Evolutionary conservation across 1,140 invertebrate genomes (phyloP).

Genomic region (Triops longicaudatus): DNA sequence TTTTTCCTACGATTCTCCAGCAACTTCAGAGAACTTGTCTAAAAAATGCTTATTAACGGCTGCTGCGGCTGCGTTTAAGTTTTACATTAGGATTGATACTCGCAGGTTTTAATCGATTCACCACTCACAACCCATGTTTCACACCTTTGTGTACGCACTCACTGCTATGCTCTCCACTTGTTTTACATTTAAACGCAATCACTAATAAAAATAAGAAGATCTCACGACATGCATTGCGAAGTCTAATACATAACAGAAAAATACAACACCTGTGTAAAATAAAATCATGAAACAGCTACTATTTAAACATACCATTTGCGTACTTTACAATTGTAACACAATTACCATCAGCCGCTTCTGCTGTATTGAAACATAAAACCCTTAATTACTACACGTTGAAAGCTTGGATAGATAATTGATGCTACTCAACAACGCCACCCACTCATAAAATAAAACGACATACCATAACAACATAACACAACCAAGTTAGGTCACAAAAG

Average conservation of each 20-base stretch:
- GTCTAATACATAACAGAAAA: not conserved
- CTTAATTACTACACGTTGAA: not conserved
- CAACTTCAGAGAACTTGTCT: not conserved
- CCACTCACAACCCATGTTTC: not conserved
- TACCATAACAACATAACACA: not conserved
- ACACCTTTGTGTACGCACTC: not conserved
- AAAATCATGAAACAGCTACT: not conserved
- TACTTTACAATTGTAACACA: not conserved
- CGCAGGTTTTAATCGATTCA: not conserved
- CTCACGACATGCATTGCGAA: not conserved
- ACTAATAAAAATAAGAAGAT: not conserved
- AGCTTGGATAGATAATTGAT: not conserved
- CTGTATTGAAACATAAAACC: not conserved
- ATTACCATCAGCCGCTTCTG: conserved; percentile 6
- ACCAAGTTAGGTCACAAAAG: not conserved
- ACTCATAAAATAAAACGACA: not conserved
- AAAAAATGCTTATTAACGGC: not conserved
- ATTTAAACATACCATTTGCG: no score
- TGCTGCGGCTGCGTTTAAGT: not conserved
- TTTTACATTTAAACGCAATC: not conserved
- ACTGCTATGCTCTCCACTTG: not conserved
- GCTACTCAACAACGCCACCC: not conserved
- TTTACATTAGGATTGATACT: not conserved
- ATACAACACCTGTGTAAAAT: not conserved
- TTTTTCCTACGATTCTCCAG: not conserved